Percentiles rank a stretch among this genome's conserved stretches.
phyloP scores from a whole-genome alignment of 2,888 invertebrate species.

The Archaeoteleia sp. region DNA sequence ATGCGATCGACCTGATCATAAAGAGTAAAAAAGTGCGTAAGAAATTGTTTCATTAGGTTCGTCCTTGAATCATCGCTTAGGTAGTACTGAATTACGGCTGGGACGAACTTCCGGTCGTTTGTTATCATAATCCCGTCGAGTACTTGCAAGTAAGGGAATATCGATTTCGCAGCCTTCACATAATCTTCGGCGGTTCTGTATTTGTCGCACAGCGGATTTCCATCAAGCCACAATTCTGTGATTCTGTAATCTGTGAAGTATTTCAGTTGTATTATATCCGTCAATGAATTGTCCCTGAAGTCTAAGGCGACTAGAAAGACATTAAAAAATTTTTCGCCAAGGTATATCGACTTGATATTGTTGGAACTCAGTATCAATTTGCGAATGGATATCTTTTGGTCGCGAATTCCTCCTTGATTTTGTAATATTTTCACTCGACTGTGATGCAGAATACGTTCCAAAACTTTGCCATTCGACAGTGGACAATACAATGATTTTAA shows the following conservation, averaged over 20 bases:
- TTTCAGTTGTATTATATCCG: constrained; percentile 61
- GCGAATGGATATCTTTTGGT: constrained; percentile 63
- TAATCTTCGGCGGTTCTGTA: constrained; percentile 65
- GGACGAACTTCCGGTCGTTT: constrained; percentile 61
- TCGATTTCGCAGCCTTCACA: constrained; percentile 60
- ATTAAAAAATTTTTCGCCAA: constrained; percentile 66
- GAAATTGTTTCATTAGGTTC: constrained; percentile 67
- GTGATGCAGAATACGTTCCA: constrained; percentile 63
- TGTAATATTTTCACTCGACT: constrained; percentile 56
- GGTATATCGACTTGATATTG: constrained; percentile 58
- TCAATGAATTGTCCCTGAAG: constrained; percentile 65
- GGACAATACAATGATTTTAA: constrained; percentile 67
- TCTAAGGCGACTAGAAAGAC: constrained; percentile 66
- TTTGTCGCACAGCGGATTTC: constrained; percentile 68
- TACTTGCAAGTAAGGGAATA: constrained; percentile 68
- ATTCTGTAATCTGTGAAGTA: constrained; percentile 68
- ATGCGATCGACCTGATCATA: constrained; percentile 70
- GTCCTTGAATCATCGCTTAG: constrained; percentile 61
- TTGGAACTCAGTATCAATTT: constrained; percentile 66
- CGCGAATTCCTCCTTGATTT: constrained; percentile 52
- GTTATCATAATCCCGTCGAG: constrained; percentile 68
- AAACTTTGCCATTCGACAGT: constrained; percentile 62
- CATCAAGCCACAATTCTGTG: constrained; percentile 70
- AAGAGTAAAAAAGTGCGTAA: constrained; percentile 67
- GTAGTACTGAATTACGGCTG: constrained; percentile 59